These are phyloP conservation scores for Syngnathoides biaculeatus DNA, from an alignment of 2,113 vertebrate species.

Conservation along the genomic window DNA sequence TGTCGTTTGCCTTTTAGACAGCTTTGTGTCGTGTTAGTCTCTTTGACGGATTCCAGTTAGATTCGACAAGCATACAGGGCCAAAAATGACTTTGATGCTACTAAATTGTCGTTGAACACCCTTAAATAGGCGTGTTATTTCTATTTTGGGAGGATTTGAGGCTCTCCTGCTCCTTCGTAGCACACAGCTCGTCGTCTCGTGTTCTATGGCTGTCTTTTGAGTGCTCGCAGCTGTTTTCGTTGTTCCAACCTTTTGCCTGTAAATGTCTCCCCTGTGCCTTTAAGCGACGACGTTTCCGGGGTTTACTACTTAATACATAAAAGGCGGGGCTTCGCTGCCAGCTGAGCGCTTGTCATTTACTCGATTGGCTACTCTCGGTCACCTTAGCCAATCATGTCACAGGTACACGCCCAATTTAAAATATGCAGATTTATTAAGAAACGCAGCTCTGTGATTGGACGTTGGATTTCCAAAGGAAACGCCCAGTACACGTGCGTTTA, in stretches of 20 bases:
- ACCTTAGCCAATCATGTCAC: constrained; percentile 37
- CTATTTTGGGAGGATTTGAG: not conserved
- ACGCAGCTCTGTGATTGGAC: constrained; percentile 37
- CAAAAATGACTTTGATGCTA: constrained; percentile 27
- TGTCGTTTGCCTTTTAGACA: constrained; percentile 46
- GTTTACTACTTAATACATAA: constrained; percentile 35
- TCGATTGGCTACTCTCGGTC: constrained; percentile 51
- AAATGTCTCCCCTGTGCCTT: constrained; percentile 65
- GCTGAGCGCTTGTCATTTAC: constrained; percentile 71
- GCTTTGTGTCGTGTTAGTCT: constrained; percentile 26
- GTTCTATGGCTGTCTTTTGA: constrained; percentile 27
- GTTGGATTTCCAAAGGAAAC: constrained; percentile 29
- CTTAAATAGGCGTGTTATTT: not conserved
- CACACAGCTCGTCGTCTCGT: constrained; percentile 50
- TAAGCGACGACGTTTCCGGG: constrained; percentile 74
- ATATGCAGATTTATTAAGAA: constrained; percentile 54
- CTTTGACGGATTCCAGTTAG: constrained; percentile 42
- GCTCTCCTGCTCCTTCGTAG: constrained; percentile 22
- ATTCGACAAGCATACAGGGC: constrained; percentile 4
- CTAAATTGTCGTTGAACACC: constrained; percentile 9
- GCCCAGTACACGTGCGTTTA: constrained; percentile 77
- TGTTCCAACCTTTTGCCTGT: constrained; percentile 57
- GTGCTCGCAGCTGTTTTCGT: constrained; percentile 65
- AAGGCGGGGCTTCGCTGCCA: constrained; percentile 59
- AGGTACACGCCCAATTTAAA: not conserved